Base-by-base conservation (phyloP, 2,888 invertebrate species). In the Cryptocheilus praepositus region DNA sequence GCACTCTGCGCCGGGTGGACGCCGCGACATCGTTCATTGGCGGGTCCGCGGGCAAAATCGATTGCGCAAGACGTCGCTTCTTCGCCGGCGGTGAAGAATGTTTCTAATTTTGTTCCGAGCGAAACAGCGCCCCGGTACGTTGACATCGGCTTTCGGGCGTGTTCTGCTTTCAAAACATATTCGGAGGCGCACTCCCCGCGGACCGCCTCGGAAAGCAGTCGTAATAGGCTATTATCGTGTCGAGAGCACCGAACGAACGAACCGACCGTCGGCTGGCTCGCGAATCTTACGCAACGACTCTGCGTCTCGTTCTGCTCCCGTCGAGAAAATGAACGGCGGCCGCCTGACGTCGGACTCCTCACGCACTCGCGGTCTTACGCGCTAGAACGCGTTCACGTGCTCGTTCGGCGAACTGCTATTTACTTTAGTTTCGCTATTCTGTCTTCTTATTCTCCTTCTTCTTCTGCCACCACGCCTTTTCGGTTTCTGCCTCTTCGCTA, bases 41-140 rank as follows among this genome's bases (percentile, higher is more conserved):
- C 28, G 36, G 8, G 11, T 36, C 1, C 36, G 3, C 36, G 36
- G 8, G 36, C 7, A 44, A 62, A 70, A 59, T 62, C 59, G 66
- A 64, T 77, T 77, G 67, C 63, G 36, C 67, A 77, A 77, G 64
- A 7, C 7, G 11, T 36, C 46, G 56, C 66, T 61, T 54, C 46
- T 57, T 51, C 56, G 62, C 25, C 58, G 58, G 58, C 62, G 55
- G 45, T 43, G 70, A 77, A 74, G 72, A 77, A 78, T 64, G 75
- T 69, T 73, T 75, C 77, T 77, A 78, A 77, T 78, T 77, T 59
- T 59, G 73, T 73, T 70, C 67, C 69, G 64, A 70, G 74, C 68
- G 64, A 72, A 70, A 18, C 45, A 58, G 21, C 68, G 51, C 51
- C 64, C 76, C 36, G 36, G 69, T 71, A 55, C 76, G 71, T 76